Evolutionary conservation across 2,797 vertebrate genomes (phyloP), one percentile per base, ranked within the genome.

Genomic region (Phalloptychus januarius): DNA sequence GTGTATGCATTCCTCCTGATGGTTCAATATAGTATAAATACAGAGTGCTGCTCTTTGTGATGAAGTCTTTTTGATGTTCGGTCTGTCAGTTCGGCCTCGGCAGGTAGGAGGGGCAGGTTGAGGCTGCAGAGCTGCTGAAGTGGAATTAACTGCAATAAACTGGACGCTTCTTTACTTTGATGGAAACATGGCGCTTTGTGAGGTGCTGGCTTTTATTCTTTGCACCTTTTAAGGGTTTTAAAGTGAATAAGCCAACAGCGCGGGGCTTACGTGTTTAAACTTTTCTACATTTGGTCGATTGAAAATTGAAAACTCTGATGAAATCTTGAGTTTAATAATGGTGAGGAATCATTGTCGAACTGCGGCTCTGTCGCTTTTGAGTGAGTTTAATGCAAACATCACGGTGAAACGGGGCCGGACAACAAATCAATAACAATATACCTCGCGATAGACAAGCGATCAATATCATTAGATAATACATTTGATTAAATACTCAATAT

Each of bases 131-230:
- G 28, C 54, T 63, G 31, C 70, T 63, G 70, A 45, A 79, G 79
- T 38, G 40, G 73, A 80, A 75, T 74, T 65, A 67, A 87, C 83
- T 75, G 16, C 81, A 84, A 79, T 79, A 69, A 76, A 75, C 46
- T 58, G 31, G 12, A 18, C 23, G 69, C 40, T 72, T 70, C 52
- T 75, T 76, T 82, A 31, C 31, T 80, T 56, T 33, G 23, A 56
- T 74, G 36, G 18, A 40, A 40, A 40, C 63, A 10, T 38, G 6
- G 4, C 63, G 4, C 63, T 33, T 63, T 65, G 33, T 38, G 61
- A 65, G 61, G 61, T 5, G 8, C 33, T 5, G 36, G 16, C 36
- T 38, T 67, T 40, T 25, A 67, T 4, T 67, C 63, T 67, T 38
- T 67, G 63, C 16, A 63, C 61, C 61, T 63, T 63, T 63, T 20